These are phyloP conservation scores for Crepidodera aurea DNA, from an alignment of 2,888 invertebrate genomes.

Conservation along the genomic window DNA sequence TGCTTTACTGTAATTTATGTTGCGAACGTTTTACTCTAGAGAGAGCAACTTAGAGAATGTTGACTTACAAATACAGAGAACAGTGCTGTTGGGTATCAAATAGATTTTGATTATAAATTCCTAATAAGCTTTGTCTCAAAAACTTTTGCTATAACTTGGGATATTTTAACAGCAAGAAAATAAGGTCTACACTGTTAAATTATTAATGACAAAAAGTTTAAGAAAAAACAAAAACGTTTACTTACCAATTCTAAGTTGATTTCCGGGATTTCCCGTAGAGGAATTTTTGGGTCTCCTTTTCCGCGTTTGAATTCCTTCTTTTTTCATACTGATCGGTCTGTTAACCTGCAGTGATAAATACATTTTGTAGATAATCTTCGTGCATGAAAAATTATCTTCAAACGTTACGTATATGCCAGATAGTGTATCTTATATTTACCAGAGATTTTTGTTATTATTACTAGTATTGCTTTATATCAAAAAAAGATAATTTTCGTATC, in stretches of 20 bases:
- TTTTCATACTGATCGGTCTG: conserved; percentile 99
- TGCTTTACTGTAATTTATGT: no score
- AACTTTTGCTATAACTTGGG: no score
- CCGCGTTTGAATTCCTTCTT: conserved; percentile 98
- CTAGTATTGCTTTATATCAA: conserved; percentile 45
- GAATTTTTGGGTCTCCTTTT: conserved; percentile 86
- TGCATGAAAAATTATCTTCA: conserved; percentile 46
- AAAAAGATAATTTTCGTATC: conserved; percentile 47
- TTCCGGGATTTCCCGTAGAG: conserved; percentile 38
- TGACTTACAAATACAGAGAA: no score
- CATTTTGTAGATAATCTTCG: conserved; percentile 33
- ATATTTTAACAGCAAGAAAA: no score
- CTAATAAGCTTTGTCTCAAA: no score
- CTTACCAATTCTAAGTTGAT: conserved; percentile 45
- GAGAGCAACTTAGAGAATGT: no score
- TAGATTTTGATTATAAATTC: no score
- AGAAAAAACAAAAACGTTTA: no score
- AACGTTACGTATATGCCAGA: conserved; percentile 40
- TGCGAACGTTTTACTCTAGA: no score
- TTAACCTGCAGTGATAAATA: conserved; percentile 81
- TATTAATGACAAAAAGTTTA: no score
- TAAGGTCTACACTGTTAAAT: no score
- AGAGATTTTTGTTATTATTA: conserved; percentile 51
- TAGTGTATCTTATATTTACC: conserved; percentile 55
- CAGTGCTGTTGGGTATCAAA: no score